Conservation (phyloP, 2,113 vertebrate genomes). For the Nestor notabilis region DNA sequence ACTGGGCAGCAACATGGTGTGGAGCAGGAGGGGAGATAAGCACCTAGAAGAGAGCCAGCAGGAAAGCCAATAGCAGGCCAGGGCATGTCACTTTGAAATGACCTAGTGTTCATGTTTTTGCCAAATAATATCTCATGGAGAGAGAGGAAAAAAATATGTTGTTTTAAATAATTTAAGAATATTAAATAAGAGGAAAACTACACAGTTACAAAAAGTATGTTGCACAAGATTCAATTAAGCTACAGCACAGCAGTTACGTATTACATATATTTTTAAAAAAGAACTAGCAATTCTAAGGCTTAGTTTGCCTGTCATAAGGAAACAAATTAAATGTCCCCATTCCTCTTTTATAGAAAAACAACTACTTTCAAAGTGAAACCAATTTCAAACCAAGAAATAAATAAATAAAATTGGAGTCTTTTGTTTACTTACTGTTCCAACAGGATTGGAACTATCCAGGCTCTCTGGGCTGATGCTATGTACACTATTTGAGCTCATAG, state of each 20-base stretch:
- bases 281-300: not conserved
- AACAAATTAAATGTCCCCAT: not conserved
- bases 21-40: not conserved
- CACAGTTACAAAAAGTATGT: not conserved
- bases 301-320: not conserved
- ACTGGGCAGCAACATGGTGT: not conserved
- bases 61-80: not conserved
- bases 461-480: not conserved
- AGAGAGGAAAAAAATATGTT: accelerated
- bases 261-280: not conserved
- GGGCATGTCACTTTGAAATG: not conserved
- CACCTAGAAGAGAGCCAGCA: not conserved
- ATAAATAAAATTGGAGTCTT: not conserved
- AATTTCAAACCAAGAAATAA: not conserved
- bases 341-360: not conserved
- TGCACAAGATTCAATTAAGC: not conserved
- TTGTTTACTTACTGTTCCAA: not conserved
- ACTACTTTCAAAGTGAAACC: not conserved
- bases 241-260: accelerated
- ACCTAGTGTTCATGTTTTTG: not conserved
- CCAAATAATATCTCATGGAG: not conserved
- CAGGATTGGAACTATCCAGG: not conserved
- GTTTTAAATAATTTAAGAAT: not conserved
- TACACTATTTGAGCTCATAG: not conserved
- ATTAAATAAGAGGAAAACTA: not conserved